Base-by-base conservation (phyloP, 2,888 invertebrate species). In the Slavum lentiscoides region DNA sequence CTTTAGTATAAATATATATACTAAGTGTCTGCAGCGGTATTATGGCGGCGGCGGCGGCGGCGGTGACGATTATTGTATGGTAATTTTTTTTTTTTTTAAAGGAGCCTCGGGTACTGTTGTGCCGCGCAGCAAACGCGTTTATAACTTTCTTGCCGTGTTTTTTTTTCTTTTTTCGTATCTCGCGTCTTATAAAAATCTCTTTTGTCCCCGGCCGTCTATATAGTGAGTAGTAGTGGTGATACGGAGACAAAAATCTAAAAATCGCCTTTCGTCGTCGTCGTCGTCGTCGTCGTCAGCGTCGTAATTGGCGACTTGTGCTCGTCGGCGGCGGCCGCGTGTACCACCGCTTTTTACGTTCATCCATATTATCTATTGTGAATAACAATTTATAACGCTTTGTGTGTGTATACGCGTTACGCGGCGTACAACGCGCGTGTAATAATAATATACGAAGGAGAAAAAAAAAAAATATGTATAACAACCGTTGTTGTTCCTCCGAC, bases 231-330 rank as follows among this genome's bases (percentile, higher is more conserved):
- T 30, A 4, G 30, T 30, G 4, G 30, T 30, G 30, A 30, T 2
- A 30, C 4, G 30, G 30, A 30, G 30, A 30, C 30, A 72, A 74
- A 75, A 67, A 76, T 76, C 43, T 59, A 59, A 76, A 76, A 68
- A 76, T 76, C 75, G 59, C 75, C n/a, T 68, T 76, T 76, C 75
- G 75, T 59, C 75, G 67, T 13, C 49, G 49, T 49, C 43, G 43
- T 43, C 43, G 43, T 43, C 43, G 43, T 43, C 43, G 43, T 43
- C 43, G 43, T 43, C 43, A 6, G 2, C 43, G 43, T 43, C 75
- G 75, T 76, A 76, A 76, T 76, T 76, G 75, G 75, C 75, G 49
- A 76, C 75, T 76, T 68, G 75, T 67, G 66, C 30, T 21, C 49
- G n/a, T 17, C 21, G 2, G 49, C 49, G 5, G 53, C 49, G 23